Conservation (phyloP, 2,797 vertebrate species). For the Smutsia gigantea region DNA sequence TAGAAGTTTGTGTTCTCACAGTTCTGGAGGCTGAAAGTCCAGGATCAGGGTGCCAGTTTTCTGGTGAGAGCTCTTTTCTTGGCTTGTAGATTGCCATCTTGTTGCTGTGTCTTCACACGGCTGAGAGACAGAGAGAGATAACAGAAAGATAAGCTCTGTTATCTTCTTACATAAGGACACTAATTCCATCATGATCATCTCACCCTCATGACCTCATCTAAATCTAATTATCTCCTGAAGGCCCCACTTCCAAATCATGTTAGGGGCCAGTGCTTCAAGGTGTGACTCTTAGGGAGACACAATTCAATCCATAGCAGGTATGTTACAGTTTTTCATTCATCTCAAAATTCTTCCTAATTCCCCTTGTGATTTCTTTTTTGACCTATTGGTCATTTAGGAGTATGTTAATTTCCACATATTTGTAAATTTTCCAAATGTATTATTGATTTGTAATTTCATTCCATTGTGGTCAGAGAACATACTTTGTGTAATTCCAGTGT, state of each 20-base stretch:
- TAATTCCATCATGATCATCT: background rate
- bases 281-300: background rate
- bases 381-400: background rate
- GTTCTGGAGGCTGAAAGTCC: background rate
- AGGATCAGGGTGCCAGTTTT: background rate
- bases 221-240: background rate
- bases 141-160: background rate
- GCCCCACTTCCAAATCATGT: background rate
- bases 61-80: background rate
- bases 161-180: background rate
- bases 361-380: background rate
- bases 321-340: background rate
- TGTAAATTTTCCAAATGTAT: background rate
- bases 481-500: constrained; percentile 4
- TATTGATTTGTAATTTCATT: constrained; percentile 1
- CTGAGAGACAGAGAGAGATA: background rate
- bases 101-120: background rate
- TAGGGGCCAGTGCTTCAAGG: background rate
- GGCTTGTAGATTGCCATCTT: background rate
- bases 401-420: background rate
- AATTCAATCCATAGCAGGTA: background rate
- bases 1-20: background rate
- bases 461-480: background rate
- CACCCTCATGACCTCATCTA: background rate
- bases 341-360: background rate